phyloP scores from a whole-genome alignment of 2,113 vertebrate species.

The Phalacrocorax aristotelis region DNA sequence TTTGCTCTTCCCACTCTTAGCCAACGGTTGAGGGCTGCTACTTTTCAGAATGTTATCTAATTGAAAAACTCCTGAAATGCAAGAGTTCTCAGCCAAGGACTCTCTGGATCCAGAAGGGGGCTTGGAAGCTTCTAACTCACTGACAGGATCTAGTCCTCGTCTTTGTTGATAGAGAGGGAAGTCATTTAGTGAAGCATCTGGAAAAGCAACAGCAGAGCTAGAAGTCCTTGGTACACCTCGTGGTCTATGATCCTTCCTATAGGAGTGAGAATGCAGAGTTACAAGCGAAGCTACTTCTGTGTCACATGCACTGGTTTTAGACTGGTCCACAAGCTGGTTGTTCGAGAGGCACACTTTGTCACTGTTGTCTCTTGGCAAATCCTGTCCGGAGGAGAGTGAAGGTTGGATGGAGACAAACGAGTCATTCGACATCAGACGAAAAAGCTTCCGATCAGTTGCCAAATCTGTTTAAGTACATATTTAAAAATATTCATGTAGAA shows the following conservation, averaged over 20 bases:
- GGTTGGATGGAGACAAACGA: conserved; percentile 97
- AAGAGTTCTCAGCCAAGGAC: conserved; percentile 76
- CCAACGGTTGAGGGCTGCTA: conserved; percentile 74
- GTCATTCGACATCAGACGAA: conserved; percentile 93
- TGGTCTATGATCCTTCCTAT: conserved; percentile 91
- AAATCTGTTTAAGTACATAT: conserved; percentile 82
- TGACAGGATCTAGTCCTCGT: conserved; percentile 92
- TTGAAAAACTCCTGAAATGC: conserved; percentile 79
- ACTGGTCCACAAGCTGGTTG: conserved; percentile 85
- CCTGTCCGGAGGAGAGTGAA: conserved; percentile 90
- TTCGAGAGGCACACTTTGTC: conserved; percentile 82
- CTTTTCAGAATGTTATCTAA: conserved; percentile 76
- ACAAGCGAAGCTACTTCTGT: conserved; percentile 83
- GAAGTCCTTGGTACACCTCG: conserved; percentile 96
- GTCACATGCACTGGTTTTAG: conserved; percentile 84
- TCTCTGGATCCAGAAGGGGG: conserved; percentile 80
- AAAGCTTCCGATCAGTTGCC: conserved; percentile 91
- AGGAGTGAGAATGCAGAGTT: conserved; percentile 89
- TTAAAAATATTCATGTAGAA: conserved; percentile 31
- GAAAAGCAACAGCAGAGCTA: conserved; percentile 96
- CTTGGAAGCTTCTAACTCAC: conserved; percentile 89
- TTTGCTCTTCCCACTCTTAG: conserved; percentile 75
- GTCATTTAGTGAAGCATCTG: conserved; percentile 90
- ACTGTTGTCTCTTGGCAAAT: conserved; percentile 83
- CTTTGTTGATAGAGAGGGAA: conserved; percentile 91